phyloP scores from a whole-genome alignment of 35 echinoderm and acorn worm species.

The Apostichopus californicus region DNA sequence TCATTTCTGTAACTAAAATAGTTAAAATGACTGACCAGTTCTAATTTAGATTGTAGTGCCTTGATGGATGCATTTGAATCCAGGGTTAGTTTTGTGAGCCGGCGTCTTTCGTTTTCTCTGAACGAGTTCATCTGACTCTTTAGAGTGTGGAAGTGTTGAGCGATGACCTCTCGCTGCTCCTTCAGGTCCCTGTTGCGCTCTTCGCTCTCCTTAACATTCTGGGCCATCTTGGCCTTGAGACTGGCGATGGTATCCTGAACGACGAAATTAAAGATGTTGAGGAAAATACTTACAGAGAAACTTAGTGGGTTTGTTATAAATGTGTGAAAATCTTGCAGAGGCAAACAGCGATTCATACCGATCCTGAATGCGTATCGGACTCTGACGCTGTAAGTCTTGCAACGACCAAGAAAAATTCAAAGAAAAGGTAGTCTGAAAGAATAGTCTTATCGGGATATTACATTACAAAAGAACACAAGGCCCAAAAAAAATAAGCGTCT shows the following conservation, averaged over 20 bases:
- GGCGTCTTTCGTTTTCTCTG: constrained; percentile 79
- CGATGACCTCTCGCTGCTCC: constrained; percentile 89
- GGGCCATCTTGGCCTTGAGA: constrained; percentile 95
- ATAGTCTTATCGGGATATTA: no score
- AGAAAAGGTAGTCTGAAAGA: no score
- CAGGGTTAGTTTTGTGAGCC: constrained; percentile 89
- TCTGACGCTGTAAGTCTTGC: no score
- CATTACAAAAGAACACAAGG: no score
- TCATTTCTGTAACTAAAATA: background rate
- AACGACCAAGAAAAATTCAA: no score
- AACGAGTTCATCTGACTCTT: constrained; percentile 95
- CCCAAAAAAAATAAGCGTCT: no score
- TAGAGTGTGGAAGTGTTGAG: constrained; percentile 91
- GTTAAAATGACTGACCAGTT: constrained; percentile 54
- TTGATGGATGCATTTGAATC: constrained; percentile 86
- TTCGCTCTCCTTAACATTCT: constrained; percentile 94
- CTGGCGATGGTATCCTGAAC: constrained; percentile 92
- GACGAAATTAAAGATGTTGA: background rate
- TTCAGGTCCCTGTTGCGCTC: constrained; percentile 84
- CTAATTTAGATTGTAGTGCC: constrained; percentile 79
- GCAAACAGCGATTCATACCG: no score
- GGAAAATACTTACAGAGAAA: no score
- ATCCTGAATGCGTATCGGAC: no score
- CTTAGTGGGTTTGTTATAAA: no score
- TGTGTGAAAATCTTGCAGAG: no score